Percentiles rank a stretch among this genome's conserved stretches.
Evolutionary conservation across 2,888 invertebrate species (phyloP).

Genomic region (Phengaris alcon): DNA sequence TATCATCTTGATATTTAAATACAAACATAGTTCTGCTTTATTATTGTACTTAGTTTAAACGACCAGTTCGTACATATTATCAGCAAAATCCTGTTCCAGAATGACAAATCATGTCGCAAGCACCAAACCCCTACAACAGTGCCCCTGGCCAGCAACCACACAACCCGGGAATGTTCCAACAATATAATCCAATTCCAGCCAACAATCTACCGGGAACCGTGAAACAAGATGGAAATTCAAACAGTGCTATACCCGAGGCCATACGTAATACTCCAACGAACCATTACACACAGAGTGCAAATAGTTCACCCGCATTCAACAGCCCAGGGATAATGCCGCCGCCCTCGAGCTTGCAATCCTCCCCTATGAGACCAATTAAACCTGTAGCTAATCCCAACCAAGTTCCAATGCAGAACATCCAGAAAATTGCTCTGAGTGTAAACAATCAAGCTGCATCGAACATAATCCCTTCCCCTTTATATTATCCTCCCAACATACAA

Average conservation of each 20-base stretch:
- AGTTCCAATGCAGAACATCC: slow-evolving; percentile 47
- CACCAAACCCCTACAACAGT: slow-evolving; percentile 65
- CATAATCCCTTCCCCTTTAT: slow-evolving; percentile 51
- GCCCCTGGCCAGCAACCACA: slow-evolving; percentile 55
- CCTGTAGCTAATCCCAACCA: slow-evolving; percentile 43
- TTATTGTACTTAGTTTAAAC: background rate
- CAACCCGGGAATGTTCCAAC: slow-evolving; percentile 53
- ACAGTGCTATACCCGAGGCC: slow-evolving; percentile 51
- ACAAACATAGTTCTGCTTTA: slow-evolving; percentile 48
- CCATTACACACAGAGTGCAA: slow-evolving; percentile 63
- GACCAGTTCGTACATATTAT: slow-evolving; percentile 28
- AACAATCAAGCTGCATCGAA: slow-evolving; percentile 49
- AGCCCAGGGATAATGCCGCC: slow-evolving; percentile 57
- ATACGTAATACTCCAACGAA: slow-evolving; percentile 52
- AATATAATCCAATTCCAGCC: slow-evolving; percentile 56
- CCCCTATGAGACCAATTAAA: slow-evolving; percentile 51
- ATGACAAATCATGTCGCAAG: slow-evolving; percentile 71
- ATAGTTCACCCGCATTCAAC: slow-evolving; percentile 70
- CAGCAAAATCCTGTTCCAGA: slow-evolving; percentile 57
- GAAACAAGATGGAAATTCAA: slow-evolving; percentile 68
- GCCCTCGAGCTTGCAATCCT: slow-evolving; percentile 52
- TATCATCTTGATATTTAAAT: slow-evolving; percentile 56
- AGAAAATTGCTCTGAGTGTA: slow-evolving; percentile 49
- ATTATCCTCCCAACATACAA: slow-evolving; percentile 52
- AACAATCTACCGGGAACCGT: slow-evolving; percentile 59